These are phyloP conservation scores for Tichodroma muraria DNA, from an alignment of 2,113 vertebrate genomes.

Conservation along the genomic window DNA sequence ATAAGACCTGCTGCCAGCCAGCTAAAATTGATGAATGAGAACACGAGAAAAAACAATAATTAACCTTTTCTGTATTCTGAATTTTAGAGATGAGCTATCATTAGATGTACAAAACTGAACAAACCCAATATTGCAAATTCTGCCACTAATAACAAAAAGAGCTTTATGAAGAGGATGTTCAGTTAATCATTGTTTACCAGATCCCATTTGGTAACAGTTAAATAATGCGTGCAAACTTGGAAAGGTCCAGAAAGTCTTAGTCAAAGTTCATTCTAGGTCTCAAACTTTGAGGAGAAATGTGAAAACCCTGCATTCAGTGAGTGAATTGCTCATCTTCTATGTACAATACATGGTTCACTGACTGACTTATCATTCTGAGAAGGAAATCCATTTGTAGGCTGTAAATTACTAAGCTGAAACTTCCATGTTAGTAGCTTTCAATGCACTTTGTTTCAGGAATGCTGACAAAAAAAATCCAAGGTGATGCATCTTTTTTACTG, in stretches of 20 bases:
- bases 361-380: neutral
- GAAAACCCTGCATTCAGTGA: neutral
- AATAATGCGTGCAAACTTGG: neutral
- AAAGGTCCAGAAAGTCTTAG: neutral
- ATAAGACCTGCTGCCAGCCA: neutral
- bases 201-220: neutral
- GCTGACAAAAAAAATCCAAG: neutral
- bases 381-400: neutral
- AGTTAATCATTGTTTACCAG: neutral
- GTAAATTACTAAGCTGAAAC: conserved; percentile 6
- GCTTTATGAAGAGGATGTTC: neutral
- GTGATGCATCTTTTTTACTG: conserved; percentile 4
- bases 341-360: neutral
- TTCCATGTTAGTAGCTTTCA: neutral
- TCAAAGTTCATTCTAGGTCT: neutral
- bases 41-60: neutral
- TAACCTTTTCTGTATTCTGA: neutral
- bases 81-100: neutral
- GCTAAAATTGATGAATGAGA: neutral
- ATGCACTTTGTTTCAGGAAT: conserved; percentile 14
- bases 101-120: neutral
- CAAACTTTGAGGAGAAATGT: neutral
- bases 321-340: neutral
- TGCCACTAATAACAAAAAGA: neutral
- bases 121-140: neutral